These are phyloP conservation scores for Anastrepha ludens DNA, from an alignment of 1,140 invertebrate species.

Conservation along the genomic window DNA sequence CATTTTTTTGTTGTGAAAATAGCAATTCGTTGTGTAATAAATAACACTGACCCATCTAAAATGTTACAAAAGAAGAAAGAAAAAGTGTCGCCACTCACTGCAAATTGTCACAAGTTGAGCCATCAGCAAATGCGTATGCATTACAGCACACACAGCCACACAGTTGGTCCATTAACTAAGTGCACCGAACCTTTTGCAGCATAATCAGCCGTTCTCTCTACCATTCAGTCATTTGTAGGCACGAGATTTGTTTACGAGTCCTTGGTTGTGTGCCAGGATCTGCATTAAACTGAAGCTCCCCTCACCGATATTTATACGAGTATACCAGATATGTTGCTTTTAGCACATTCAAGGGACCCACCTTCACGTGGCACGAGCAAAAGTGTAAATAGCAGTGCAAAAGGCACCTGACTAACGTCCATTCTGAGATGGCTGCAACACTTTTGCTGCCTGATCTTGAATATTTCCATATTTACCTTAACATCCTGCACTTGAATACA, in stretches of 20 bases:
- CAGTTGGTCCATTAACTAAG: neutral
- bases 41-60: no score
- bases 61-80: no score
- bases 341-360: neutral
- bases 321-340: neutral
- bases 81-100: no score
- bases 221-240: neutral
- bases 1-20: no score
- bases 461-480: constrained; percentile 20
- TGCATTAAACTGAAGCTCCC: neutral
- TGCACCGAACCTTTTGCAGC: neutral
- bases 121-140: no score
- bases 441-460: neutral
- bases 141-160: neutral
- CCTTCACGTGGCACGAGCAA: neutral
- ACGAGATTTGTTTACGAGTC: neutral
- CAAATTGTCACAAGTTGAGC: no score
- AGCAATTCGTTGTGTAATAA: no score
- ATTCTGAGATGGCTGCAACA: neutral
- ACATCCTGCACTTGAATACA: neutral
- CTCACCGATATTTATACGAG: neutral
- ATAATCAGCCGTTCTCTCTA: neutral
- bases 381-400: neutral
- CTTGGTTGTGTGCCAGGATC: neutral
- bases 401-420: neutral